Evolutionary conservation across 2,888 invertebrate genomes (phyloP).

Genomic region (Rutpela maculata): DNA sequence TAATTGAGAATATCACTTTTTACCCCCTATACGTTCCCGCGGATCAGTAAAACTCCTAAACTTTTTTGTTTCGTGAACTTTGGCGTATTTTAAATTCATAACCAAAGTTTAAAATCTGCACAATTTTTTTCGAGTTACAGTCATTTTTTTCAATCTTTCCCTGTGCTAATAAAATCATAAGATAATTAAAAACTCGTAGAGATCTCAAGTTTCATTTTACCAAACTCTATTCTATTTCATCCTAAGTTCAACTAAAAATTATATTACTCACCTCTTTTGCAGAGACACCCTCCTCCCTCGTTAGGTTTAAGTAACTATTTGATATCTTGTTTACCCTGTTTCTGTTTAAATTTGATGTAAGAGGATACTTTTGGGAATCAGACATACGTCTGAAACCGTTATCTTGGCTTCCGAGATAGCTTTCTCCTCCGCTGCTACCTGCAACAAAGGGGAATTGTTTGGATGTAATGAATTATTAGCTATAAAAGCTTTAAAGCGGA

Average conservation of each 20-base stretch:
- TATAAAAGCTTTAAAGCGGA: slow-evolving; percentile 8
- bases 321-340: slow-evolving; percentile 76
- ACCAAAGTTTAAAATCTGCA: no score
- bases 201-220: no score
- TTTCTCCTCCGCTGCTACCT: slow-evolving; percentile 83
- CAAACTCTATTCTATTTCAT: no score
- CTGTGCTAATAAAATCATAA: no score
- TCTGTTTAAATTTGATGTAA: slow-evolving; percentile 62
- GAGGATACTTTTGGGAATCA: slow-evolving; percentile 71
- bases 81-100: no score
- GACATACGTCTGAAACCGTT: slow-evolving; percentile 74
- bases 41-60: no score
- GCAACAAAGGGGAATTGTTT: slow-evolving; percentile 19
- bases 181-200: no score
- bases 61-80: no score
- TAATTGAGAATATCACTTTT: no score
- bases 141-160: no score
- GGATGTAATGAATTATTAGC: slow-evolving; percentile 20
- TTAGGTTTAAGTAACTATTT: slow-evolving; percentile 83
- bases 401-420: slow-evolving; percentile 75
- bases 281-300: slow-evolving; percentile 78
- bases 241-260: background rate
- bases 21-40: no score
- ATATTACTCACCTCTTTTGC: slow-evolving; percentile 50
- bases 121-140: no score